Base-by-base conservation (phyloP, 2,888 invertebrate species). In the Disparrhopalites patrizii region DNA sequence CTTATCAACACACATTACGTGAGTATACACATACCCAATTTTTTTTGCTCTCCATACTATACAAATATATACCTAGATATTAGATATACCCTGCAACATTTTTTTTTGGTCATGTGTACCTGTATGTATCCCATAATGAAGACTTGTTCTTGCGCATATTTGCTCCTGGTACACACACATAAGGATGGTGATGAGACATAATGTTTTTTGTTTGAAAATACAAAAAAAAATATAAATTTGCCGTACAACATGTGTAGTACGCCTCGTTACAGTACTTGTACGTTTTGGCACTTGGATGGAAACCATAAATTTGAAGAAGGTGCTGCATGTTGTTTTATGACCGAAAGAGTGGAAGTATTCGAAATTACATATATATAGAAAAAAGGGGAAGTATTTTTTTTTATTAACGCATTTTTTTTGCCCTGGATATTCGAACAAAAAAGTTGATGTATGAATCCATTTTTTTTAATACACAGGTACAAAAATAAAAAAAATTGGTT, bases 321-420 rank as follows among this genome's bases (percentile, higher is more conserved):
- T n/a, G n/a, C n/a, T n/a, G n/a, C n/a, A n/a, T n/a, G n/a, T n/a
- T n/a, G n/a, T n/a, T n/a, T n/a, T n/a, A n/a, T n/a, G n/a, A n/a
- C n/a, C n/a, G n/a, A n/a, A n/a, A n/a, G n/a, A n/a, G n/a, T n/a
- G n/a, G n/a, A n/a, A n/a, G n/a, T n/a, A n/a, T n/a, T n/a, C n/a
- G n/a, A 50, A 23, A 28, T 57, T 57, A 20, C 23, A 43, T 36
- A 25, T 43, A 28, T 31, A 55, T 55, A 27, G 33, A 31, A 55
- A 52, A 52, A 52, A 31, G 33, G 36, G n/a, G n/a, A n/a, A n/a
- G n/a, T n/a, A n/a, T 57, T 56, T 56, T 57, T 43, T 57, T 57
- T 40, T 55, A n/a, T 13, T 27, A 27, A n/a, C n/a, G n/a, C n/a
- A n/a, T n/a, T n/a, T n/a, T n/a, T n/a, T n/a, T n/a, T n/a, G n/a